Evolutionary conservation across 2,888 invertebrate species (phyloP).

Genomic region (Meiosimyza platycephala): DNA sequence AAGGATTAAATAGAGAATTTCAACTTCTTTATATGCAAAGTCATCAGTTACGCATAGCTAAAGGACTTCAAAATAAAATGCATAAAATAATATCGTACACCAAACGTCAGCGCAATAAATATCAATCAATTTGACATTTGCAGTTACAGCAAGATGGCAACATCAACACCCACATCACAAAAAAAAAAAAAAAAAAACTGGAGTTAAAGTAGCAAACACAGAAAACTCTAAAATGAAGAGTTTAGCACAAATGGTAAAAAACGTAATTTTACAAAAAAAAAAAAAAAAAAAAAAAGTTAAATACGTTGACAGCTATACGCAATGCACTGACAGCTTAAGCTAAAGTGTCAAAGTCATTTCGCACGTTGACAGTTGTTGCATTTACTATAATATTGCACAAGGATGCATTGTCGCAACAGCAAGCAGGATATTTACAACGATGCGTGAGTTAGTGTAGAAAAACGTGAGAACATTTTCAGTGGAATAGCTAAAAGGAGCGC

Average conservation of each 20-base stretch:
- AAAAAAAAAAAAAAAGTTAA: background rate
- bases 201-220: too few species aligned
- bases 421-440: too few species aligned
- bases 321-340: constrained; percentile 30
- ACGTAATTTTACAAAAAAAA: background rate
- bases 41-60: too few species aligned
- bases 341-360: constrained; percentile 33
- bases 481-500: background rate
- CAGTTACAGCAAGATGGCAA: background rate
- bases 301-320: constrained; percentile 20
- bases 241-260: too few species aligned
- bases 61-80: too few species aligned
- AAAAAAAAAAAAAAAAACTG: background rate
- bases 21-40: too few species aligned
- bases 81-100: too few species aligned
- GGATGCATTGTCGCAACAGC: background rate
- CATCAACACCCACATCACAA: constrained; percentile 2
- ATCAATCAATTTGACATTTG: constrained; percentile 29
- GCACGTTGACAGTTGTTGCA: constrained; percentile 30
- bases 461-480: constrained; percentile 13
- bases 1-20: too few species aligned
- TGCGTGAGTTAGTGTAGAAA: background rate
- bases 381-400: constrained; percentile 19
- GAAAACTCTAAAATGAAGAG: too few species aligned
- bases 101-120: constrained; percentile 18